phyloP scores from a whole-genome alignment of 2,113 vertebrate genomes.

The Tenebrosternarchus preto region DNA sequence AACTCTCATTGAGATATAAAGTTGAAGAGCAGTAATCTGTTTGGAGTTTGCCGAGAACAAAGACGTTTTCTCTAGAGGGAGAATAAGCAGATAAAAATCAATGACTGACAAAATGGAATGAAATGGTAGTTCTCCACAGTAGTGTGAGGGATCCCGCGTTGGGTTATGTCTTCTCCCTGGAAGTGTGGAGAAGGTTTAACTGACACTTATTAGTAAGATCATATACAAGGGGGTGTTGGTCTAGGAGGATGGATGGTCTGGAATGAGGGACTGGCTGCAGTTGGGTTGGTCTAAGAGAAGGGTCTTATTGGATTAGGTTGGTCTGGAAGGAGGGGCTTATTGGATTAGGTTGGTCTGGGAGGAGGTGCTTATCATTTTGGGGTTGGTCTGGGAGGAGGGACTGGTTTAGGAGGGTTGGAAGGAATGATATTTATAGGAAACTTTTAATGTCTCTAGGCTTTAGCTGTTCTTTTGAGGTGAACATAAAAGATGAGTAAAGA shows the following conservation, averaged over 20 bases:
- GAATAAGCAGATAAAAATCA: slow-evolving; percentile 72
- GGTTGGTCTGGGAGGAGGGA: too few relatives aligned
- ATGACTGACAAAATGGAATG: slow-evolving; percentile 73
- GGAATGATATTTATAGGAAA: not conserved
- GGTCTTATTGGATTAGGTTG: too few relatives aligned
- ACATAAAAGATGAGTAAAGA: not conserved
- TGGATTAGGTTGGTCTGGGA: too few relatives aligned
- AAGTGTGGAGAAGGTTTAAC: slow-evolving; percentile 57
- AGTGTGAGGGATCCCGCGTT: slow-evolving; percentile 68
- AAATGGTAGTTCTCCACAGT: slow-evolving; percentile 69
- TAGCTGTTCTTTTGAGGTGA: not conserved
- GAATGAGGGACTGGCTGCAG: too few relatives aligned
- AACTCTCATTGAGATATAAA: slow-evolving; percentile 15
- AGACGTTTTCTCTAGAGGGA: slow-evolving; percentile 35
- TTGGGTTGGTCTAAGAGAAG: too few relatives aligned
- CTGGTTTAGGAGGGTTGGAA: too few relatives aligned
- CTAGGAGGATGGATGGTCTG: too few relatives aligned
- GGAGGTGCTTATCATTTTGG: too few relatives aligned
- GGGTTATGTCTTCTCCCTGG: slow-evolving; percentile 65
- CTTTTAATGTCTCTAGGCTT: not conserved
- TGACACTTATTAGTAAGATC: slow-evolving; percentile 52
- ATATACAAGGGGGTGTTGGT: not conserved
- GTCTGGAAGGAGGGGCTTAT: too few relatives aligned
- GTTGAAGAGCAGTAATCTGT: slow-evolving; percentile 14
- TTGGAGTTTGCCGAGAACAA: slow-evolving; percentile 6